These are phyloP conservation scores for Macrocentrus cingulum DNA, from an alignment of 1,140 invertebrate species.

Conservation along the genomic window DNA sequence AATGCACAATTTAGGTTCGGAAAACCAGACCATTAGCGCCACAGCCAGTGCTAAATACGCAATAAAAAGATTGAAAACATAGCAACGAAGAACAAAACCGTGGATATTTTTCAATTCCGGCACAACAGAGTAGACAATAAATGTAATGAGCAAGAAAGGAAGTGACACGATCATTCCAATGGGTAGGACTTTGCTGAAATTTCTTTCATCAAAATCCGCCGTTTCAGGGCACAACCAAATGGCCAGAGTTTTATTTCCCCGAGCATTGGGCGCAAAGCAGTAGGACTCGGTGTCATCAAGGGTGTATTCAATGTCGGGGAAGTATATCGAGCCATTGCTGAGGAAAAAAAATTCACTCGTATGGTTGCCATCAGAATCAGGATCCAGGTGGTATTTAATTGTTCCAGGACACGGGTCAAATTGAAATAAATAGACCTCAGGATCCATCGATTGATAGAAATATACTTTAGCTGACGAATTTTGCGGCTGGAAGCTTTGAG, in stretches of 20 bases:
- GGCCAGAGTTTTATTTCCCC: slow-evolving; percentile 20
- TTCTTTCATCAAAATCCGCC: not conserved
- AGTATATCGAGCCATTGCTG: too few relatives aligned
- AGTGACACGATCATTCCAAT: slow-evolving; percentile 58
- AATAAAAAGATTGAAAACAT: slow-evolving; percentile 54
- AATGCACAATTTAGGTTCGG: slow-evolving; percentile 48
- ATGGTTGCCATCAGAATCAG: too few relatives aligned
- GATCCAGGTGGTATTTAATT: too few relatives aligned
- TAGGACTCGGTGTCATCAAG: too few relatives aligned
- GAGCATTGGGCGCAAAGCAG: slow-evolving; percentile 29
- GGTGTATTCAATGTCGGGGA: too few relatives aligned
- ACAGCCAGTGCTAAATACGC: slow-evolving; percentile 55
- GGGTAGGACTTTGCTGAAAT: not conserved
- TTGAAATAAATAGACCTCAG: slow-evolving; percentile 14
- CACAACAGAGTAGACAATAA: slow-evolving; percentile 58
- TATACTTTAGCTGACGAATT: not conserved
- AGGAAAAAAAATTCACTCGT: too few relatives aligned
- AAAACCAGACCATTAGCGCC: slow-evolving; percentile 53
- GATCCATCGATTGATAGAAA: not conserved
- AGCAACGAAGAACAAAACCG: slow-evolving; percentile 59
- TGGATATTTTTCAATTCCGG: slow-evolving; percentile 62
- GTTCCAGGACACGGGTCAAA: slow-evolving; percentile 29
- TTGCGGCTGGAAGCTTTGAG: slow-evolving; percentile 5
- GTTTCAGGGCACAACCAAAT: slow-evolving; percentile 32
- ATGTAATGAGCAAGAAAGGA: slow-evolving; percentile 59